phyloP scores from a whole-genome alignment of 1,140 invertebrate genomes.

The Cylas formicarius region DNA sequence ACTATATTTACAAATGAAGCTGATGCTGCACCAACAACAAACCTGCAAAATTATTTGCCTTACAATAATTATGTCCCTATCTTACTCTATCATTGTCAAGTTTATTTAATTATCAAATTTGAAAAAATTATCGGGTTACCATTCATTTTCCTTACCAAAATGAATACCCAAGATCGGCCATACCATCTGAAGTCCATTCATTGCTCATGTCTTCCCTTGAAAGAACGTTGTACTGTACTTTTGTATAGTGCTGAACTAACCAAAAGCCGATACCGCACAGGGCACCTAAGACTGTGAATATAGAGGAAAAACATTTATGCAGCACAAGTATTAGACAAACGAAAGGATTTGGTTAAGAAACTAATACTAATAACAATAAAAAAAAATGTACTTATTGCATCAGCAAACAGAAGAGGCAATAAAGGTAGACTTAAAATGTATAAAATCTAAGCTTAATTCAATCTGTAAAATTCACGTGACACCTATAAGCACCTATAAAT shows the following conservation, averaged over 20 bases:
- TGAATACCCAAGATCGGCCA: slow-evolving; percentile 65
- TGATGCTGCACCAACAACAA: slow-evolving; percentile 64
- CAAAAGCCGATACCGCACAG: slow-evolving; percentile 63
- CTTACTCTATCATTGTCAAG: neutral
- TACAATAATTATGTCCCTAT: slow-evolving; percentile 4
- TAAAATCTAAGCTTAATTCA: no score
- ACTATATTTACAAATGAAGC: slow-evolving; percentile 69
- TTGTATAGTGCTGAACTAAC: slow-evolving; percentile 66
- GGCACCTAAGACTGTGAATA: slow-evolving; percentile 68
- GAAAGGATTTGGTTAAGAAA: slow-evolving; percentile 2
- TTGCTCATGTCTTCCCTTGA: slow-evolving; percentile 64
- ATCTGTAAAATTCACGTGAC: no score
- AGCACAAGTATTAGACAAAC: slow-evolving; percentile 19
- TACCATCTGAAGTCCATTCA: slow-evolving; percentile 64
- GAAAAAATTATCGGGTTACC: neutral
- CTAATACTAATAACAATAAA: neutral
- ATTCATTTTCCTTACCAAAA: slow-evolving; percentile 55
- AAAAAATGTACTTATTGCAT: neutral
- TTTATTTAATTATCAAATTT: slow-evolving; percentile 10
- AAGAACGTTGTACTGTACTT: slow-evolving; percentile 70
- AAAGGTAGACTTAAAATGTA: no score
- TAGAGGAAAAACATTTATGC: slow-evolving; percentile 32
- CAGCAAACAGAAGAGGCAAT: slow-evolving; percentile 4
- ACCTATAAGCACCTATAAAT: no score
- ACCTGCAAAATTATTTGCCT: slow-evolving; percentile 57